Percentiles rank a stretch among this genome's conserved stretches.
Conservation (phyloP, 2,888 invertebrate species). For the Stegana nigrithorax region DNA sequence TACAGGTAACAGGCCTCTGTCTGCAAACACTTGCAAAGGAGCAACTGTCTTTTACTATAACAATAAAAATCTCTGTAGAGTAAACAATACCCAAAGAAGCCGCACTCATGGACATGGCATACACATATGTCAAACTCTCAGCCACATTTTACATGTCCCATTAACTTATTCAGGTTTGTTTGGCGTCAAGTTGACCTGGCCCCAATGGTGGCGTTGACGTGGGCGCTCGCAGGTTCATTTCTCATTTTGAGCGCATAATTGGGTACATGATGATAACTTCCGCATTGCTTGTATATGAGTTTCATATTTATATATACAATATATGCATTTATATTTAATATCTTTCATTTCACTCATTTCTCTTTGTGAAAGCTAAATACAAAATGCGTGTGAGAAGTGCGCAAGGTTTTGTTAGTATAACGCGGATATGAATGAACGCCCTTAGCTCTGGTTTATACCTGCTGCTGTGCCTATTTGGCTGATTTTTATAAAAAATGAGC, state of each 20-base stretch:
- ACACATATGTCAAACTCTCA: not conserved
- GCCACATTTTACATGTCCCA: no score
- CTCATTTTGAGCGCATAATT: slow-evolving; percentile 25
- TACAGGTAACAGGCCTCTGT: no score
- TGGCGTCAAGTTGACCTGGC: not conserved
- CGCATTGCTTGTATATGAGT: slow-evolving; percentile 26
- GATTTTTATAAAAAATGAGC: no score
- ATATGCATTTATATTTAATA: not conserved
- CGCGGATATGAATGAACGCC: not conserved
- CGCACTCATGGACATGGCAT: not conserved
- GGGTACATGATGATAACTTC: slow-evolving; percentile 34
- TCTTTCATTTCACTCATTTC: not conserved
- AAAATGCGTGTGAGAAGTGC: not conserved
- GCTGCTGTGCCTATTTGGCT: not conserved
- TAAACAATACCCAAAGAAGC: slow-evolving; percentile 13
- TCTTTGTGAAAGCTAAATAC: not conserved
- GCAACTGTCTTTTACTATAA: not conserved
- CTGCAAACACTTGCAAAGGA: no score
- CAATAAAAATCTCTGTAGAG: slow-evolving; percentile 1
- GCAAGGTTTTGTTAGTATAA: not conserved
- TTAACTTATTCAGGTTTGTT: not conserved
- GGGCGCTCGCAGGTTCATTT: not conserved
- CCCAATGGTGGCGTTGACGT: not conserved
- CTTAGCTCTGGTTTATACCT: not conserved
- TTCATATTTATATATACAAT: not conserved